Conservation (phyloP, 1,140 invertebrate species). For the Tetramorium alpestre region DNA sequence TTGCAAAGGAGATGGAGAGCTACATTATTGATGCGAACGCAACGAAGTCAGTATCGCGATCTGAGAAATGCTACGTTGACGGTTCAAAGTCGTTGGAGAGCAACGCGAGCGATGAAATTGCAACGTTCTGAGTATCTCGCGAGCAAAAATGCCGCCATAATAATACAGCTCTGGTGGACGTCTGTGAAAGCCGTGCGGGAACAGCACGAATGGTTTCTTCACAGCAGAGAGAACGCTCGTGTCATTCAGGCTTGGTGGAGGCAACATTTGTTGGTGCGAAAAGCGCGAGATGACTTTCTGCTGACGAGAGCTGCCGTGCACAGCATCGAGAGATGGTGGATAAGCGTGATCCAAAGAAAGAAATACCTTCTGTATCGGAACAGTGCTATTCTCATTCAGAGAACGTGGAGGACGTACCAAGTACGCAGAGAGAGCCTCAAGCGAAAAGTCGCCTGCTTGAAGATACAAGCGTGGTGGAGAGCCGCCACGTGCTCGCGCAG, state of each 20-base stretch:
- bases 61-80: constrained; percentile 80
- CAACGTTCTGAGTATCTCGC: constrained; percentile 77
- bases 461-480: constrained; percentile 77
- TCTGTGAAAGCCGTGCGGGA: constrained; percentile 80
- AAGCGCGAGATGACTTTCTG: constrained; percentile 81
- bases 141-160: constrained; percentile 74
- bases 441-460: constrained; percentile 49
- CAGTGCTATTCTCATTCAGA: constrained; percentile 72
- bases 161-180: constrained; percentile 84
- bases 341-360: constrained; percentile 64
- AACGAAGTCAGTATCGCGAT: constrained; percentile 73
- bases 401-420: constrained; percentile 70
- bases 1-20: constrained; percentile 45
- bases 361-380: constrained; percentile 56
- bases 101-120: constrained; percentile 83
- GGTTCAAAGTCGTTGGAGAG: constrained; percentile 87
- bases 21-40: not conserved
- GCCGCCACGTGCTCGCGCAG: constrained; percentile 25
- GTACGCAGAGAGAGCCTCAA: not conserved
- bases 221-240: constrained; percentile 78
- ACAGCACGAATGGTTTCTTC: constrained; percentile 79
- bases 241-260: constrained; percentile 85
- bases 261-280: constrained; percentile 79
- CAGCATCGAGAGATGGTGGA: constrained; percentile 75
- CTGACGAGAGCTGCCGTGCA: constrained; percentile 73